Evolutionary conservation across 2,888 invertebrate genomes (phyloP).

Genomic region (Himalopsyche anomala): DNA sequence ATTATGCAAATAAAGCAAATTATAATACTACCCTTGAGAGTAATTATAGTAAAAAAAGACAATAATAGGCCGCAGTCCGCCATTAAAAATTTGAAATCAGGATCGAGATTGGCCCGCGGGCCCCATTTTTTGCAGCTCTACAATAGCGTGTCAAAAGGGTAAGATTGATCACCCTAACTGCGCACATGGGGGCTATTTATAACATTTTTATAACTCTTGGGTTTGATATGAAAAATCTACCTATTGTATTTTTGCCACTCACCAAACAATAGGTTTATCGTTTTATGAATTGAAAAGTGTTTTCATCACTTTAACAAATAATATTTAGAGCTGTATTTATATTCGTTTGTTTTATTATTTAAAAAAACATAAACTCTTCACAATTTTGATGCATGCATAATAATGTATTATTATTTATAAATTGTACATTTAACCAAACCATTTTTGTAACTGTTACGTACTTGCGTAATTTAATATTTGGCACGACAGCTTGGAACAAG

Average conservation of each 20-base stretch:
- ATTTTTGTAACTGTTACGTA: too few relatives aligned
- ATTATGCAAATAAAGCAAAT: not conserved
- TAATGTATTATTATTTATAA: too few relatives aligned
- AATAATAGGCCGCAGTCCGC: not conserved
- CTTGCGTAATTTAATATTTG: not conserved
- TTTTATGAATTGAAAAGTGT: constrained; percentile 15
- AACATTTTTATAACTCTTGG: constrained; percentile 26
- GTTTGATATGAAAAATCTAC: constrained; percentile 42
- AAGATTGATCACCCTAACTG: constrained; percentile 46
- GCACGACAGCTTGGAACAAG: too few relatives aligned
- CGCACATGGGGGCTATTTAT: constrained; percentile 26
- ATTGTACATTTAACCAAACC: too few relatives aligned
- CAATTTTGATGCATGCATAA: too few relatives aligned
- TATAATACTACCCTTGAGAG: not conserved
- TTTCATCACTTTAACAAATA: not conserved
- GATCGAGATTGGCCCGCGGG: constrained; percentile 18
- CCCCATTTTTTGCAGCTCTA: constrained; percentile 13
- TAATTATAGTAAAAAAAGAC: not conserved
- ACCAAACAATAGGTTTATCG: not conserved
- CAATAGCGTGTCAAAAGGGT: constrained; percentile 34
- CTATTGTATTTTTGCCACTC: constrained; percentile 20
- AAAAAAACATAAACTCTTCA: not conserved
- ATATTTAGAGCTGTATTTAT: not conserved
- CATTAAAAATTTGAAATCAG: not conserved
- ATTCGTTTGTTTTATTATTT: not conserved